Evolutionary conservation across 2,888 invertebrate species (phyloP).

Genomic region (Enchytraeus crypticus): DNA sequence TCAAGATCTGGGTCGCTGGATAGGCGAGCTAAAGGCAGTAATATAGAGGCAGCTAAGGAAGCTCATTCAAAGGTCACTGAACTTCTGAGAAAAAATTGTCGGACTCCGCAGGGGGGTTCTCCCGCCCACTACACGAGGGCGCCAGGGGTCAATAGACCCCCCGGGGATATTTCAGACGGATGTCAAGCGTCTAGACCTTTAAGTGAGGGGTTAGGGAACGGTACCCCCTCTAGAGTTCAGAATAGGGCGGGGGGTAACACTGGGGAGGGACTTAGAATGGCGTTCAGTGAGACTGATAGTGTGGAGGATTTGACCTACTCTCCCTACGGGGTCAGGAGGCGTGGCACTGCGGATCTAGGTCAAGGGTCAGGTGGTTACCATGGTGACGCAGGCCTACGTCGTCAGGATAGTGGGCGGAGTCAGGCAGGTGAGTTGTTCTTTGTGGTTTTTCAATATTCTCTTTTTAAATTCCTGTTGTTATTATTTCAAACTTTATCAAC

Average conservation of each 20-base stretch:
- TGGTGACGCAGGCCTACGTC: conserved; percentile 2
- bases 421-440: no score
- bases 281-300: conserved; percentile 77
- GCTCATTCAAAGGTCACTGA: no score
- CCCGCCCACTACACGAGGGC: no score
- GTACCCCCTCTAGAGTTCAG: no score
- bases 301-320: conserved; percentile 54
- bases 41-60: no score
- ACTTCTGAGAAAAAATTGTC: not conserved
- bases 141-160: no score
- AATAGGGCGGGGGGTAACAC: not conserved
- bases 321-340: conserved; percentile 35
- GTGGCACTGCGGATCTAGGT: conserved; percentile 31
- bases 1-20: not conserved
- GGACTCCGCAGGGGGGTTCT: not conserved
- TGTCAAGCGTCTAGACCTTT: conserved; percentile 3
- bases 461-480: no score
- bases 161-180: no score
- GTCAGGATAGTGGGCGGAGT: conserved; percentile 4
- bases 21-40: no score
- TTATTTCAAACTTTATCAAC: no score
- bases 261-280: conserved; percentile 14
- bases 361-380: not conserved
- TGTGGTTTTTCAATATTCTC: no score
- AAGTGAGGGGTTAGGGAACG: conserved; percentile 8